Evolutionary conservation across 2,888 invertebrate species (phyloP).

Genomic region (Calameuta pallipes): DNA sequence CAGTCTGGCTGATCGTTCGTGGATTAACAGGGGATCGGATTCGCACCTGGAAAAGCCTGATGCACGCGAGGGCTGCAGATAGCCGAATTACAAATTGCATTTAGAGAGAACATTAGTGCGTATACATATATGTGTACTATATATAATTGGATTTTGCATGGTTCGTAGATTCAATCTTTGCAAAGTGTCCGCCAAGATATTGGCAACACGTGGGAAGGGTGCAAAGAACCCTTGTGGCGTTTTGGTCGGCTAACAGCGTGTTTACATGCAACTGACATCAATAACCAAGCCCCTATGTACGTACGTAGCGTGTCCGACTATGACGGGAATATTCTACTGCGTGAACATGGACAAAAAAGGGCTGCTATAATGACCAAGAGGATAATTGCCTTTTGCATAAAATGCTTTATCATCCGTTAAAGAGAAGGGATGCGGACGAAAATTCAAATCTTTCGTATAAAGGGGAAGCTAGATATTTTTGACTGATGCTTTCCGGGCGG

Average conservation of each 20-base stretch:
- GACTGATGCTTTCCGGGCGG: no score
- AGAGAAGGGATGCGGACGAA: no score
- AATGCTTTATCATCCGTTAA: background rate
- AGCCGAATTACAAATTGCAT: no score
- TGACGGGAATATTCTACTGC: slow-evolving; percentile 28
- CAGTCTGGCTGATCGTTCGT: background rate
- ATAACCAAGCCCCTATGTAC: slow-evolving; percentile 30
- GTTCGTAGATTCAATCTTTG: background rate
- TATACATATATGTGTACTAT: no score
- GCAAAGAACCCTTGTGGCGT: background rate
- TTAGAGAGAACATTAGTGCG: no score
- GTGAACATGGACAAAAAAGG: slow-evolving; percentile 29
- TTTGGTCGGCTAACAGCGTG: slow-evolving; percentile 33
- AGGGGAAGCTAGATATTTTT: no score
- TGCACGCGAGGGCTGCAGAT: no score
- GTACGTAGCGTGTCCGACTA: slow-evolving; percentile 27
- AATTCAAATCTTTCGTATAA: background rate
- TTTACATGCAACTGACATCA: slow-evolving; percentile 46
- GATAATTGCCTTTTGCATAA: slow-evolving; percentile 44
- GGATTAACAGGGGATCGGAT: background rate
- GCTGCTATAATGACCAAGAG: slow-evolving; percentile 26
- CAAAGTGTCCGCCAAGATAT: background rate
- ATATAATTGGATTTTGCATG: background rate
- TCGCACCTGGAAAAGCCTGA: no score
- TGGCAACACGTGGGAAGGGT: background rate